Evolutionary conservation across 2,797 vertebrate genomes (phyloP).

Genomic region (Gallinago solitaria): DNA sequence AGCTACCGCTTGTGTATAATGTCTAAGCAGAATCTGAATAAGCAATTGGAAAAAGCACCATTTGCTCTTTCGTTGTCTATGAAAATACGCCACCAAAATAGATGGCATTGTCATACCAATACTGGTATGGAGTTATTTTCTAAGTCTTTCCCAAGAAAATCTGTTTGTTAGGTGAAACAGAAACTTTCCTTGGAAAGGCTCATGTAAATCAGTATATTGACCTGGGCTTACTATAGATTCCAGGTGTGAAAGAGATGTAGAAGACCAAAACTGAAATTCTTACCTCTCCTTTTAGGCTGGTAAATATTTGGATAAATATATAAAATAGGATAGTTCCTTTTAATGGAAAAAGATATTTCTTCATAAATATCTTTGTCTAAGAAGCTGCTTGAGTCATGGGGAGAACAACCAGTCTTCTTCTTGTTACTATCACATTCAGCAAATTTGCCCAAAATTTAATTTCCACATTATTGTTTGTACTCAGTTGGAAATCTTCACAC

Average conservation of each 20-base stretch:
- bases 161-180: background rate
- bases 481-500: background rate
- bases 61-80: background rate
- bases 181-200: background rate
- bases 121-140: background rate
- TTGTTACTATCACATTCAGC: background rate
- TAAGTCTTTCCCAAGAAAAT: background rate
- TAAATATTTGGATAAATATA: background rate
- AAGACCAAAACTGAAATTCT: background rate
- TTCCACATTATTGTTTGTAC: background rate
- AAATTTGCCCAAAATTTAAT: background rate
- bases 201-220: background rate
- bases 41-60: background rate
- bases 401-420: background rate
- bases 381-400: background rate
- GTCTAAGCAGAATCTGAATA: background rate
- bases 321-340: background rate
- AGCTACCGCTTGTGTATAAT: background rate
- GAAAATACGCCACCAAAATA: background rate
- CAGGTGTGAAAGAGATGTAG: background rate
- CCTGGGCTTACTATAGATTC: background rate
- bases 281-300: background rate
- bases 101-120: background rate
- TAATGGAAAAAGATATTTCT: background rate
- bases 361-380: background rate